Evolutionary conservation across 2,797 vertebrate species (phyloP), one percentile per base, ranked within the genome.

Genomic region (Alosa sapidissima): DNA sequence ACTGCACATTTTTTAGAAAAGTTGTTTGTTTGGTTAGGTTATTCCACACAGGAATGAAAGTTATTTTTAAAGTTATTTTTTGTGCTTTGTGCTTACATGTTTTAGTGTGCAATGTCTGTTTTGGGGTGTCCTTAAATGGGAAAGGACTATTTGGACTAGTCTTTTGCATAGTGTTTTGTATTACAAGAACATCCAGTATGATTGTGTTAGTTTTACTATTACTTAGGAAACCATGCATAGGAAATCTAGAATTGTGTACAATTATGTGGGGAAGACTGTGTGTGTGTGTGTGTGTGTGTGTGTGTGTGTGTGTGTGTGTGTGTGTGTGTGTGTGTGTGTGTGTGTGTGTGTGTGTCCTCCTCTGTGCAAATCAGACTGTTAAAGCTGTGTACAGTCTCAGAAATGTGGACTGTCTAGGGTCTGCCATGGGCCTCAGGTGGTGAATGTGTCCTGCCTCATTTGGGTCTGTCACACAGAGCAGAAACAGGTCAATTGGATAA

Each of bases 401-500:
- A 24, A 60, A 45, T 24, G 14, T 16, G 33, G 41, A 75, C 13
- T 36, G 68, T 5, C 33, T 4, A 14, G 51, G 28, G 16, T 54
- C 16, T 2, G 41, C 36, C 41, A 11, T 41, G 62, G 65, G 41
- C 36, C 41, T 51, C 72, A 81, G 33, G 82, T 87, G 75, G 55
- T 81, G 54, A 54, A 41, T 52, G 16, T 11, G 49, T 86, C 41
- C 51, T 45, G 81, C 78, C 13, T 41, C 75, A 84, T 81, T 81
- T 87, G 28, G 36, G 82, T 24, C 45, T 28, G 81, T 47, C 58
- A 2, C 62, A n/a, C 14, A 60, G 45, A 10, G 41, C 8, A 75
- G 24, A 89, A 87, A 81, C 36, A 6, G 85, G 83, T 87, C 86
- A 87, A 3, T 85, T 78, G 68, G 83, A 86, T 84, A 81, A 85